Percentiles rank a stretch among this genome's conserved stretches.
phyloP scores from a whole-genome alignment of 2,888 invertebrate species.

The Spialia ferax region DNA sequence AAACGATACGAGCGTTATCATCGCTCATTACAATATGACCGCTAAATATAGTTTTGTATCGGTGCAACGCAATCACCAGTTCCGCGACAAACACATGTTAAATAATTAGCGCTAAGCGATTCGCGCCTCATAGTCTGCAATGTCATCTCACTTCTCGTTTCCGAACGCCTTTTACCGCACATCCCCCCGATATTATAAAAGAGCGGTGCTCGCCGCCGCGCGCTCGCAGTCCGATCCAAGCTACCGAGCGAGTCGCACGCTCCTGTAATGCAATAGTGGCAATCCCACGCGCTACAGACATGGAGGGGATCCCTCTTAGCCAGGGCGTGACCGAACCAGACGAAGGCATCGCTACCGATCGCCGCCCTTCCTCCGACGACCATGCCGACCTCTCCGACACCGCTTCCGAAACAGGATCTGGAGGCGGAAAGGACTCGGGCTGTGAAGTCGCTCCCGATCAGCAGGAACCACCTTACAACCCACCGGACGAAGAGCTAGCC shows the following conservation, averaged over 20 bases:
- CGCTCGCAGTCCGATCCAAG: constrained; percentile 79
- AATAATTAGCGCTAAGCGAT: constrained; percentile 39
- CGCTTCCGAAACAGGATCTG: constrained; percentile 88
- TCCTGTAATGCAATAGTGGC: constrained; percentile 72
- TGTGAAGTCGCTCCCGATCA: constrained; percentile 87
- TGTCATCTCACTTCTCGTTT: constrained; percentile 71
- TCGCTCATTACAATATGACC: constrained; percentile 44
- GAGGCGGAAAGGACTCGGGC: constrained; percentile 89
- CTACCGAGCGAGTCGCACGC: constrained; percentile 75
- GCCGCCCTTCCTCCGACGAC: constrained; percentile 85
- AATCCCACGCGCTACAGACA: constrained; percentile 63
- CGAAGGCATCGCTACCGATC: constrained; percentile 81
- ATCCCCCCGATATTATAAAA: constrained; percentile 83
- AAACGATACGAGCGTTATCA: constrained; percentile 44
- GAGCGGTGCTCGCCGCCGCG: constrained; percentile 66
- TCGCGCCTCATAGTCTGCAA: constrained; percentile 69
- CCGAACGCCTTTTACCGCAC: constrained; percentile 78
- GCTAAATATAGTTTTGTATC: constrained; percentile 30
- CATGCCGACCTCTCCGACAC: constrained; percentile 90
- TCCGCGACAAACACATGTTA: constrained; percentile 38
- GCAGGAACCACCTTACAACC: constrained; percentile 88
- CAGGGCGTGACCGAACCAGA: constrained; percentile 71
- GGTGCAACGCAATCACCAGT: constrained; percentile 23
- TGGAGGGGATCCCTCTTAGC: constrained; percentile 77
- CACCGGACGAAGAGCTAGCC: constrained; percentile 92